phyloP scores from a whole-genome alignment of 1,140 invertebrate species.

The Caenorhabditis inopinata region DNA sequence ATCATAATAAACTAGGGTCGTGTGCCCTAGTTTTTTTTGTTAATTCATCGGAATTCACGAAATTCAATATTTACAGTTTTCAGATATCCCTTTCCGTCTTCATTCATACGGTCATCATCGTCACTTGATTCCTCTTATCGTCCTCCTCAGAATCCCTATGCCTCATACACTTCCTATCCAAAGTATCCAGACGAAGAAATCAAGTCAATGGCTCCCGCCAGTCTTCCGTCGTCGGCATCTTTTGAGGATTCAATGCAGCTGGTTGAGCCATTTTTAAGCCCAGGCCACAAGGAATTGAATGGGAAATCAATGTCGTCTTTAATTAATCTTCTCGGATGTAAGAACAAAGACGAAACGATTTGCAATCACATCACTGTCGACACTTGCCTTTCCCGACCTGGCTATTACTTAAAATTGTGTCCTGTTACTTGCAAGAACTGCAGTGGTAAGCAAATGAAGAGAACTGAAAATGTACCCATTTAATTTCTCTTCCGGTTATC shows the following conservation, averaged over 20 bases:
- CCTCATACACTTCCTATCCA: neutral
- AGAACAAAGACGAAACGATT: constrained; percentile 37
- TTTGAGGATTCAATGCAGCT: neutral
- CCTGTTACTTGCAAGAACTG: constrained; percentile 47
- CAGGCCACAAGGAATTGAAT: neutral
- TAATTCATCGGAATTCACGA: too few relatives aligned
- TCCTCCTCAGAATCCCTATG: neutral
- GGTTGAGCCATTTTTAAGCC: neutral
- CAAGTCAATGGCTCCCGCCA: neutral
- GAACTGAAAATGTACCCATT: too few relatives aligned
- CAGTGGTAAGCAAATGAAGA: constrained; percentile 15
- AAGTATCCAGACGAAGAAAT: neutral
- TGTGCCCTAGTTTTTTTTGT: too few relatives aligned
- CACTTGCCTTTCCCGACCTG: constrained; percentile 41
- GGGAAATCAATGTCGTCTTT: constrained; percentile 8
- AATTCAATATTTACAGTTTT: too few relatives aligned
- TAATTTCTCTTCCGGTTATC: neutral
- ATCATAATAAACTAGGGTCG: too few relatives aligned
- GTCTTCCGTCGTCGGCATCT: neutral
- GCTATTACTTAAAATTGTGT: constrained; percentile 48
- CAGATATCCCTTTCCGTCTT: neutral
- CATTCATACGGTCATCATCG: neutral
- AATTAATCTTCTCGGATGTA: constrained; percentile 36
- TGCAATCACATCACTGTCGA: constrained; percentile 42
- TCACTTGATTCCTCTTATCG: neutral